A percentile compares a stretch with the other conserved stretches of the same genome.
phyloP scores from a whole-genome alignment of 2,888 invertebrate species.

The Cyclophora punctaria region DNA sequence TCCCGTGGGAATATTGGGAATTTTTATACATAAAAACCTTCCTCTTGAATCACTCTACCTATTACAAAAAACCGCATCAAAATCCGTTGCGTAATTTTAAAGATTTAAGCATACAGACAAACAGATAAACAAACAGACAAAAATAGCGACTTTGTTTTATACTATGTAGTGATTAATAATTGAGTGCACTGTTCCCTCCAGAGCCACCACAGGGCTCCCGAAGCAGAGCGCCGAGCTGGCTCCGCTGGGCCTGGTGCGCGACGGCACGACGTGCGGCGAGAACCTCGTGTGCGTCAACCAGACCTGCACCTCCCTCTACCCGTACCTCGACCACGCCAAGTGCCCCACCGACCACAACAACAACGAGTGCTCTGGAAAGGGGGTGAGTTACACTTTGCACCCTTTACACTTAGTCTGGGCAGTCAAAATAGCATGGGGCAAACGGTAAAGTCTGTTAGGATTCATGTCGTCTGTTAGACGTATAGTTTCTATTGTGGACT shows the following conservation, averaged over 20 bases:
- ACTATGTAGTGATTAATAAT: too few relatives aligned
- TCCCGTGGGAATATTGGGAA: too few relatives aligned
- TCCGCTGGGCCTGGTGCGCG: conserved; percentile 90
- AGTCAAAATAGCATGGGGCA: neutral
- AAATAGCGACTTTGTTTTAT: too few relatives aligned
- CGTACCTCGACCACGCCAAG: conserved; percentile 87
- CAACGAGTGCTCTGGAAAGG: conserved; percentile 94
- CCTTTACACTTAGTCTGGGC: neutral
- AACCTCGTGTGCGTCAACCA: conserved; percentile 96
- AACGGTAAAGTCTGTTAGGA: conserved; percentile 1
- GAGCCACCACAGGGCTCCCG: conserved; percentile 83
- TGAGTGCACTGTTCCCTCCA: conserved; percentile 39
- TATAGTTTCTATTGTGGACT: too few relatives aligned
- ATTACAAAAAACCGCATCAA: too few relatives aligned
- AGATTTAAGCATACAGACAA: too few relatives aligned
- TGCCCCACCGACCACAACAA: conserved; percentile 93
- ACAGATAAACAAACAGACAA: too few relatives aligned
- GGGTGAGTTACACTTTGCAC: conserved; percentile 80
- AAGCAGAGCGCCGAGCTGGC: conserved; percentile 77
- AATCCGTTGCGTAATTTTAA: too few relatives aligned
- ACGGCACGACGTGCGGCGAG: conserved; percentile 95
- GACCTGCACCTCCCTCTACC: conserved; percentile 90
- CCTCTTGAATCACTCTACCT: too few relatives aligned
- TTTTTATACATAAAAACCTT: too few relatives aligned
- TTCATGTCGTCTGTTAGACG: conserved; percentile 1